Base-by-base conservation (phyloP, 2,888 invertebrate genomes). In the Limnephilus auricula region DNA sequence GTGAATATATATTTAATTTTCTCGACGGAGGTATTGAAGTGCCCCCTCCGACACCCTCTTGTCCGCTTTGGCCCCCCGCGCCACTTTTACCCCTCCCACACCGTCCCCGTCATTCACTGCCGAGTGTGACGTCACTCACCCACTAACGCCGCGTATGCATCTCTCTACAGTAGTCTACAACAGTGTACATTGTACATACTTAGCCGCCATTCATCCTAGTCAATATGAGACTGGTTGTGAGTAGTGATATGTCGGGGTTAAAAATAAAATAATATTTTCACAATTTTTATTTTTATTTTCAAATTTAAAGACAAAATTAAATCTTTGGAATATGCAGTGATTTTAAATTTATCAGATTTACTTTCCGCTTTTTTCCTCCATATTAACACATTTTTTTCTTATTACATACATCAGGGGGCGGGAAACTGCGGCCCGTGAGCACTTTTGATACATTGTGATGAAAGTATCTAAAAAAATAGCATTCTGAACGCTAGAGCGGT, bases 1-100 rank as follows among this genome's bases (percentile, higher is more conserved):
- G 89, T 90, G 87, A 79, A 90, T 91, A 91, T 92, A 90, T 92
- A 92, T 92, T 90, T 92, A 92, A 92, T 92, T 92, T 92, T 86
- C 90, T 90, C 89, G 45, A 85, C 40, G 37, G 85, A 85, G 85
- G 40, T 45, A 85, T 85, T 34, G 87, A 78, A 88, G 87, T 88
- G 78, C 87, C 87, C 32, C 79, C 87, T 25, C 32, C 32, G 65
- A 65, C 65, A 65, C 65, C 65, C 65, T 25, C 65, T 65, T 65
- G 65, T n/a, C 65, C 65, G 65, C 65, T 65, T n/a, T 65, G 65
- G 6, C 65, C 65, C 65, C 25, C 65, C 50, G 4, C n/a, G 5
- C 86, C 25, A n/a, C 15, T n/a, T n/a, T n/a, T n/a, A 15, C 86
- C 5, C 83, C 4, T 15, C 80, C 34, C 10, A 25, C 4, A 31